Conservation (phyloP, 1,140 invertebrate genomes). For the Oncopodura yosiiana region DNA sequence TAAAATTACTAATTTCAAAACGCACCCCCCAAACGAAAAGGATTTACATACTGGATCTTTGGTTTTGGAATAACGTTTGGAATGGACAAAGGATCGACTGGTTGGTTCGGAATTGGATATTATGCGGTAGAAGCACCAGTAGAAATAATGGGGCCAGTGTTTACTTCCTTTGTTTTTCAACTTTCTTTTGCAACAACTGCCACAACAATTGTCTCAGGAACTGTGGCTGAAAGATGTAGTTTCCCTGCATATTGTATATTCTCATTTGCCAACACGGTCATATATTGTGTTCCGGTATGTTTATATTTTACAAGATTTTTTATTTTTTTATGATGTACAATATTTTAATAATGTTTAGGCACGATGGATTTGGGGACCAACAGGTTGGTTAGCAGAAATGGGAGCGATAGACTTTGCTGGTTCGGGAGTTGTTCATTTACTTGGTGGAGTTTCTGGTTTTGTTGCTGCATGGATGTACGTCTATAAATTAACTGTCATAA, state of each 20-base stretch:
- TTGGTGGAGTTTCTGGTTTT: conserved; percentile 46
- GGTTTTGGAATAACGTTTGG: conserved; percentile 89
- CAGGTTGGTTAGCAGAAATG: conserved; percentile 44
- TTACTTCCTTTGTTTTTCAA: conserved; percentile 41
- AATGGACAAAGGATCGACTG: conserved; percentile 51
- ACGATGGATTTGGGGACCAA: conserved; percentile 49
- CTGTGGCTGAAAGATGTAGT: conserved; percentile 57
- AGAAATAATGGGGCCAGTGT: conserved; percentile 33
- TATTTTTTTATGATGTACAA: too few relatives aligned
- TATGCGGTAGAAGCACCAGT: conserved; percentile 43
- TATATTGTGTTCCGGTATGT: conserved; percentile 71
- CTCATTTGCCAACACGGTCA: conserved; percentile 76
- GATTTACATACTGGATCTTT: conserved; percentile 66
- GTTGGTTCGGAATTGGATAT: conserved; percentile 52
- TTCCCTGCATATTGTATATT: conserved; percentile 85
- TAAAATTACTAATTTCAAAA: neutral
- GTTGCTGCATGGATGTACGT: conserved; percentile 82
- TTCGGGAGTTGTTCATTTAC: conserved; percentile 48
- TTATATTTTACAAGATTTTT: neutral
- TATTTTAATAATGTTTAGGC: too few relatives aligned
- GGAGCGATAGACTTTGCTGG: conserved; percentile 48
- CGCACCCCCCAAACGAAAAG: neutral
- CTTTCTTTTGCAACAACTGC: conserved; percentile 82
- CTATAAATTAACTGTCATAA: too few relatives aligned
- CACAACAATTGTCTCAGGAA: conserved; percentile 66